phyloP scores from a whole-genome alignment of 2,888 invertebrate species.

The Thalpophila matura region DNA sequence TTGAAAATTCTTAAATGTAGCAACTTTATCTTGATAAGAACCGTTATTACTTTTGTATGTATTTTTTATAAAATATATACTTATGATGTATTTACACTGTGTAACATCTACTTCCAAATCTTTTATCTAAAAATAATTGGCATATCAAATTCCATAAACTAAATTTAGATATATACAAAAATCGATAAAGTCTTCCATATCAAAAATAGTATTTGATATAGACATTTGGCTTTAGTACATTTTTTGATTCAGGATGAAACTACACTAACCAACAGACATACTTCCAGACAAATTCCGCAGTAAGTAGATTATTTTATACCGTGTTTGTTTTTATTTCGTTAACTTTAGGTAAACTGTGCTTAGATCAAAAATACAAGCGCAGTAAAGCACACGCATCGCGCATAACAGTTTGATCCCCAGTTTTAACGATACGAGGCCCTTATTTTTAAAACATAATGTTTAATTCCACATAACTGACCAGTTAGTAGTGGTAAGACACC shows the following conservation, averaged over 20 bases:
- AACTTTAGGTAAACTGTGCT: conserved; percentile 29
- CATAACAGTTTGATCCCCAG: conserved; percentile 11
- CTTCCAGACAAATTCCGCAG: conserved; percentile 44
- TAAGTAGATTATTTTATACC: conserved; percentile 13
- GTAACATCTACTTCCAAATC: conserved; percentile 86
- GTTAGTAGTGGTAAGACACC: no score
- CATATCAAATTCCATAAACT: conserved; percentile 90
- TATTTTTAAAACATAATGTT: conserved; percentile 11
- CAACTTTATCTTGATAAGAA: conserved; percentile 80
- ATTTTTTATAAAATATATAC: conserved; percentile 90
- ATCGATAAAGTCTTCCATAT: conserved; percentile 90
- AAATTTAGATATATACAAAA: conserved; percentile 84
- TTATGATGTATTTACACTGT: conserved; percentile 85
- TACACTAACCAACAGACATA: conserved; percentile 59
- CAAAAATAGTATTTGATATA: conserved; percentile 88
- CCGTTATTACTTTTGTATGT: conserved; percentile 85
- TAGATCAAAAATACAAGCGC: conserved; percentile 9
- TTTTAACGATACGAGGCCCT: conserved; percentile 10
- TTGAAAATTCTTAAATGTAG: conserved; percentile 82
- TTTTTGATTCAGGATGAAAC: conserved; percentile 42
- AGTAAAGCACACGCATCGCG: conserved; percentile 1
- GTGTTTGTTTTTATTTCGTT: conserved; percentile 31
- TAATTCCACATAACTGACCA: no score
- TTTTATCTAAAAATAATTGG: conserved; percentile 85
- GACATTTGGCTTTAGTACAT: conserved; percentile 73